Conservation (phyloP, 2,888 invertebrate genomes). For the Limnephilus lunatus region DNA sequence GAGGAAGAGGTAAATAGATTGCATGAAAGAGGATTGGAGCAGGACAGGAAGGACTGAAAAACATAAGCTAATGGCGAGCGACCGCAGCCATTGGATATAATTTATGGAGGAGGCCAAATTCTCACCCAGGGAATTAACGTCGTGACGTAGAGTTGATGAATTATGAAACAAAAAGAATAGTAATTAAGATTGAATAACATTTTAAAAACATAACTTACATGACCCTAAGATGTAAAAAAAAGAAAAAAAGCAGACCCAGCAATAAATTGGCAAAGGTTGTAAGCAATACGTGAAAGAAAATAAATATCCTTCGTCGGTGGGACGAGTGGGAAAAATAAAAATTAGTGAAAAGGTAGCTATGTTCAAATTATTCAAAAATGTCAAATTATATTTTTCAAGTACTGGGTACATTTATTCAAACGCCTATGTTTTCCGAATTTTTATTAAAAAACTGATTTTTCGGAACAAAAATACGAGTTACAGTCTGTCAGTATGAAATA, state of each 20-base stretch:
- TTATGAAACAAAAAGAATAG: too few species aligned
- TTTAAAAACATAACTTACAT: too few species aligned
- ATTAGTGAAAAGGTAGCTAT: background rate
- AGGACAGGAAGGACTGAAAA: too few species aligned
- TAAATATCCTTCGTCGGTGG: background rate
- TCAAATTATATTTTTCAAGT: background rate
- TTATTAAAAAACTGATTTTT: background rate
- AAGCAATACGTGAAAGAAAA: background rate
- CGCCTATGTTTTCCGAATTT: background rate
- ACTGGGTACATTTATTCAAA: background rate
- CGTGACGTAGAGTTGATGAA: too few species aligned
- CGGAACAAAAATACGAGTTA: background rate
- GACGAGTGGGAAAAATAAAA: background rate
- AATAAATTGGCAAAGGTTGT: background rate
- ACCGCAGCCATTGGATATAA: too few species aligned
- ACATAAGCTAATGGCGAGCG: too few species aligned
- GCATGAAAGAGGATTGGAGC: too few species aligned
- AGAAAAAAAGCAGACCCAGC: background rate
- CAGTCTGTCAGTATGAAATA: constrained; percentile 24
- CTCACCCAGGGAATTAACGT: too few species aligned
- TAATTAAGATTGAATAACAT: too few species aligned
- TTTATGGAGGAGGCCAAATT: too few species aligned
- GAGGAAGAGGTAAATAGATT: too few species aligned
- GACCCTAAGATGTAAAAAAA: too few species aligned
- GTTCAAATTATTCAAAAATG: background rate